Base-by-base conservation (phyloP, 2,888 invertebrate genomes). In the Cyaniris semiargus region DNA sequence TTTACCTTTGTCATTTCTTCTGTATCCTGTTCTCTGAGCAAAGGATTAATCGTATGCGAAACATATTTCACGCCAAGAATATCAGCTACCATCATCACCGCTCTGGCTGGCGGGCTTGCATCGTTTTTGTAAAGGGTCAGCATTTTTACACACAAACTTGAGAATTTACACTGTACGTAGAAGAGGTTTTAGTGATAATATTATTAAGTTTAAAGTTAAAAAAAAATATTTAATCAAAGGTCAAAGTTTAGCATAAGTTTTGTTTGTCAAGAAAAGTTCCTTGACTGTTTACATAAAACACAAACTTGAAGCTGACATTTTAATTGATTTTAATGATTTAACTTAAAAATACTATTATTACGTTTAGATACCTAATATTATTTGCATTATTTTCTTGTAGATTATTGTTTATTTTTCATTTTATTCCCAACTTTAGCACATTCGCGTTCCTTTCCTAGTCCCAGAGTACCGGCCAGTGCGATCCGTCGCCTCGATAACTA, bases 61-160 rank as follows among this genome's bases (percentile, higher is more conserved):
- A 89, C 85, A 21, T 90, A 82, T 6, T 88, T 78, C 13, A 91
- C 72, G 0, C 87, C 87, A 23, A 93, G 83, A 5, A 93, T 85
- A 71, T 91, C 88, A 0, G 88, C 85, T 1, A 89, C 80, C 89
- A 94, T 91, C 85, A 89, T 86, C 7, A 90, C 92, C 0, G 93
- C 86, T 34, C 93, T 85, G 0, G 88, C 89, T 1, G 94, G 93
- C 0, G 94, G 94, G 79, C 94, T 94, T 38, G 81, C 84, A 23
- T 88, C 83, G 3, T 77, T 79, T 82, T 90, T 89, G 83, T 93
- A 94, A 78, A 88, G 81, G 34, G 86, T 83, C 18, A 82, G 66
- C 86, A 87, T 86, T 53, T 79, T 81, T 23, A 38, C 60, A 13
- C 60, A 60, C n/a, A 6, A 56, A 18, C n/a, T n/a, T 56, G n/a